Evolutionary conservation across 2,888 invertebrate species (phyloP).

Genomic region (Dicranocentrus wangi): DNA sequence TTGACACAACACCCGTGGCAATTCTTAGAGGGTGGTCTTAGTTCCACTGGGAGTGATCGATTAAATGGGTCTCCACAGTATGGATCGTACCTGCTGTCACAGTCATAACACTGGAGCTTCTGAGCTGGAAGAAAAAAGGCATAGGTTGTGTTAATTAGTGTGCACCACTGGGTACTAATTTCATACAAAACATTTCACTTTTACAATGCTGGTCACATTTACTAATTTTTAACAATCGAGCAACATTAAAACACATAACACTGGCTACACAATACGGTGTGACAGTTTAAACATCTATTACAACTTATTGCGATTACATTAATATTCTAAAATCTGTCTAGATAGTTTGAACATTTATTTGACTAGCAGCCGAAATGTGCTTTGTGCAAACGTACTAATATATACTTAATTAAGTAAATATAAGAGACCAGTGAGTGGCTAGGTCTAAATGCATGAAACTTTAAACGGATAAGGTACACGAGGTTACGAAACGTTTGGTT

Average conservation of each 20-base stretch:
- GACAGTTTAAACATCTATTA: background rate
- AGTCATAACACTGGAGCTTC: constrained; percentile 94
- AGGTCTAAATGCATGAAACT: too few relatives aligned
- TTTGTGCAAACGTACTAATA: too few relatives aligned
- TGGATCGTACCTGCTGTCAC: constrained; percentile 92
- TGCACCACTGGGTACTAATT: too few relatives aligned
- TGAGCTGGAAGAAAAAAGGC: constrained; percentile 80
- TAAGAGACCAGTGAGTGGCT: too few relatives aligned
- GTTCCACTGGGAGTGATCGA: constrained; percentile 89
- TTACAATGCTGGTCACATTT: background rate
- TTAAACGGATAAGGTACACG: too few relatives aligned
- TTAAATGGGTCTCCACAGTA: constrained; percentile 95
- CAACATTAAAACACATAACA: constrained; percentile 20
- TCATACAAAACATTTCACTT: too few relatives aligned
- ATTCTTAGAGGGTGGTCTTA: constrained; percentile 90
- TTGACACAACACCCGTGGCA: constrained; percentile 96
- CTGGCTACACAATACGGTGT: background rate
- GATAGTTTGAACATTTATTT: too few relatives aligned
- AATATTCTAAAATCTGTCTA: background rate
- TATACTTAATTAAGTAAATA: too few relatives aligned
- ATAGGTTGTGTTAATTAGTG: background rate
- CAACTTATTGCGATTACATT: background rate
- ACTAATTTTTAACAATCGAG: background rate
- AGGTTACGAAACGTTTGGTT: too few relatives aligned
- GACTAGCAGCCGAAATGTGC: too few relatives aligned